Evolutionary conservation across 2,888 invertebrate genomes (phyloP).

Genomic region (Tinea semifulvella): DNA sequence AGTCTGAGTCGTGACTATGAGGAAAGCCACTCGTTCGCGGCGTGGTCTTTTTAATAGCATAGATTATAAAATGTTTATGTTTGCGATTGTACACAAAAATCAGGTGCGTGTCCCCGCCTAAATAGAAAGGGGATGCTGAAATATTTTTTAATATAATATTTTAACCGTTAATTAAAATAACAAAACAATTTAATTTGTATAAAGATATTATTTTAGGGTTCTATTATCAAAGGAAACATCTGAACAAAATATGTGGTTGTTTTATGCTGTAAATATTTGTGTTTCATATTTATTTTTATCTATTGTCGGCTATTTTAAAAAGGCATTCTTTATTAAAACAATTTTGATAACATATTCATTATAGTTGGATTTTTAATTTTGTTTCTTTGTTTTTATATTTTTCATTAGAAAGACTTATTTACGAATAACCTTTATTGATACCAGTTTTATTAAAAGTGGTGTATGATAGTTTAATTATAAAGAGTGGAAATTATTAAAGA

Average conservation of each 20-base stretch:
- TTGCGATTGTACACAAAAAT: conserved; percentile 31
- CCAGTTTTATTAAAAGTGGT: too few species aligned
- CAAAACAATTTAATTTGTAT: conserved; percentile 56
- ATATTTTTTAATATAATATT: conserved; percentile 53
- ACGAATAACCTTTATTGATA: too few species aligned
- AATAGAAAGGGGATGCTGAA: conserved; percentile 33
- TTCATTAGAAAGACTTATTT: too few species aligned
- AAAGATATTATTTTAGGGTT: conserved; percentile 48
- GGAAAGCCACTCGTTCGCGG: too few species aligned
- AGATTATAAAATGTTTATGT: conserved; percentile 30
- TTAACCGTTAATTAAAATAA: conserved; percentile 51
- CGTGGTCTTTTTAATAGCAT: too few species aligned
- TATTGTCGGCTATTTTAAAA: conserved; percentile 4
- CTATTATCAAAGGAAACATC: conserved; percentile 12
- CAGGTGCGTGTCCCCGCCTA: conserved; percentile 46
- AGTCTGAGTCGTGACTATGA: too few species aligned
- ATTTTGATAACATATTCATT: too few species aligned
- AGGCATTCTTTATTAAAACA: not conserved
- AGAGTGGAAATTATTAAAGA: too few species aligned
- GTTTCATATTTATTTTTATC: conserved; percentile 8
- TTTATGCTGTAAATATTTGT: conserved; percentile 1
- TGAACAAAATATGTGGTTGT: conserved; percentile 6
- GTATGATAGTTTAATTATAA: too few species aligned
- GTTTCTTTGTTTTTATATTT: too few species aligned
- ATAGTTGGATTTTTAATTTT: too few species aligned